These are phyloP conservation scores for Clarias laeviceps DNA, from an alignment of 2,797 vertebrate species.

Conservation along the genomic window DNA sequence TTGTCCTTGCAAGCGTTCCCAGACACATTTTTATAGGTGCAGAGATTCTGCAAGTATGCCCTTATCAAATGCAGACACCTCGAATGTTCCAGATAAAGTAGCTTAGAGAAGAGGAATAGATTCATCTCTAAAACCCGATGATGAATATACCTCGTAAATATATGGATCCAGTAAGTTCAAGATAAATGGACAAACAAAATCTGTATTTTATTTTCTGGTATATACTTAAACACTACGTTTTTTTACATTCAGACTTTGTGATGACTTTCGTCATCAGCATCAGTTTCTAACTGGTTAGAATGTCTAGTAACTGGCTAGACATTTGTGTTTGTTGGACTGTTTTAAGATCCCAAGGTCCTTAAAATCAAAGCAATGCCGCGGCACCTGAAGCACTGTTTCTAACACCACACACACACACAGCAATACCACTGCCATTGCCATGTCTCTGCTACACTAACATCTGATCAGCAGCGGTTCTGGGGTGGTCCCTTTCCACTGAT, in stretches of 20 bases:
- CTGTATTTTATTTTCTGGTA: not conserved
- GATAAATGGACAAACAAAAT: not conserved
- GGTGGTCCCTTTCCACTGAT: constrained; percentile 16
- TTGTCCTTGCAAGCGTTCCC: constrained; percentile 73
- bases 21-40: constrained; percentile 70
- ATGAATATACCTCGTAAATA: not conserved
- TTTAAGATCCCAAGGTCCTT: not conserved
- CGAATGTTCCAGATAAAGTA: constrained; percentile 47
- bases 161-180: not conserved
- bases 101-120: constrained; percentile 31
- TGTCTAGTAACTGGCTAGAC: not conserved
- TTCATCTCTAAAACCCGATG: not conserved
- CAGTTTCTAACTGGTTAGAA: not conserved
- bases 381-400: not conserved
- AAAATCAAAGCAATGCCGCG: not conserved
- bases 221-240: not conserved
- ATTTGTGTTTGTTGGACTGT: not conserved
- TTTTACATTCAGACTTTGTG: not conserved
- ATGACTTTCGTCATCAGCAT: not conserved
- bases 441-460: not conserved
- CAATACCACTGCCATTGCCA: not conserved
- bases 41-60: constrained; percentile 61
- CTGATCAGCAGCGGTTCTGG: constrained; percentile 22
- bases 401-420: not conserved
- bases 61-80: constrained; percentile 52